Percentiles rank a stretch among this genome's conserved stretches.
These are phyloP conservation scores for Eupsilia transversa DNA, from an alignment of 2,888 invertebrate species.

Conservation along the genomic window DNA sequence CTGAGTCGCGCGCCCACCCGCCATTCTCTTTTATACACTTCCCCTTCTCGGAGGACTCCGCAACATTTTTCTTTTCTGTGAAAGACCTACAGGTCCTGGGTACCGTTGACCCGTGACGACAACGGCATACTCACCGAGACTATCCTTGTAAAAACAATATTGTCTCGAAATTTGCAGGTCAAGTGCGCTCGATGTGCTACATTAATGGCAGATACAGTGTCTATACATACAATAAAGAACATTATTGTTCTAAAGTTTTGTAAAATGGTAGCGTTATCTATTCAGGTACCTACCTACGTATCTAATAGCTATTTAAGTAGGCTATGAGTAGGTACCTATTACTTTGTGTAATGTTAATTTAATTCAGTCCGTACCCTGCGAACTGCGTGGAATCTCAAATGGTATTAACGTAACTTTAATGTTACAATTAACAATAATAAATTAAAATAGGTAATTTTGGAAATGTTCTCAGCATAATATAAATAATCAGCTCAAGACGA, in stretches of 20 bases:
- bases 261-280: conserved; percentile 7
- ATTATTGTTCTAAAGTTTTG: conserved; percentile 16
- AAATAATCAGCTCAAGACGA: conserved; percentile 8
- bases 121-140: conserved; percentile 55
- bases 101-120: conserved; percentile 77
- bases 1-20: conserved; percentile 83
- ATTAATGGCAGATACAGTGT: conserved; percentile 17
- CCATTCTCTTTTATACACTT: conserved; percentile 86
- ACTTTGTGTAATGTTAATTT: conserved; percentile 10
- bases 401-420: conserved; percentile 14
- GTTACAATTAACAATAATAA: conserved; percentile 4
- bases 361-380: neutral
- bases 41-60: conserved; percentile 80
- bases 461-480: neutral
- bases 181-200: conserved; percentile 63
- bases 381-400: conserved; percentile 12
- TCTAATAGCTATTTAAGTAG: neutral
- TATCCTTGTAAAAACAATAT: conserved; percentile 72
- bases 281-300: neutral
- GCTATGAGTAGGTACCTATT: neutral
- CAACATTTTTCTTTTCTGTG: conserved; percentile 75
- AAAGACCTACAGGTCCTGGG: conserved; percentile 75
- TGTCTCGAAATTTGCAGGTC: conserved; percentile 66
- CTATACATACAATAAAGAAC: neutral
- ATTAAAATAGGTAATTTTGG: neutral